Conservation (phyloP, 2,113 vertebrate genomes). For the Paramormyrops kingsleyae region DNA sequence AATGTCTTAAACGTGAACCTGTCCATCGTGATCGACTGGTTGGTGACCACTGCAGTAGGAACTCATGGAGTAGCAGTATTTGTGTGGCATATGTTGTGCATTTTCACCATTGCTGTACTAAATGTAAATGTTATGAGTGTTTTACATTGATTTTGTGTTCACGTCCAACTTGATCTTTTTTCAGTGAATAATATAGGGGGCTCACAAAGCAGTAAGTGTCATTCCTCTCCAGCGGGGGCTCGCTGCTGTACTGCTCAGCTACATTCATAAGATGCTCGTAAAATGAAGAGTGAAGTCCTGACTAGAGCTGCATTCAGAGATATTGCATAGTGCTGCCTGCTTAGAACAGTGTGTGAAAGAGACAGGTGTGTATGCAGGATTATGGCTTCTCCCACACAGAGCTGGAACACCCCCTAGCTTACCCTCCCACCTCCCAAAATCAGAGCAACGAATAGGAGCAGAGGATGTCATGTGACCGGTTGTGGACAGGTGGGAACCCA, state of each 20-base stretch:
- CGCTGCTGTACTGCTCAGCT: too few species aligned
- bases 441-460: not conserved
- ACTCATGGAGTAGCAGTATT: not conserved
- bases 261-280: not conserved
- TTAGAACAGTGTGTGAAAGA: not conserved
- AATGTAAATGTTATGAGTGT: not conserved
- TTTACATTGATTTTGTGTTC: not conserved
- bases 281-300: not conserved
- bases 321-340: not conserved
- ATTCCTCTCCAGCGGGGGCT: not conserved
- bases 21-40: not conserved
- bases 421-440: not conserved
- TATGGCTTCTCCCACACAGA: slow-evolving; percentile 7
- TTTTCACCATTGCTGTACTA: not conserved
- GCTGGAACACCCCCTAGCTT: slow-evolving; percentile 4
- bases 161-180: not conserved
- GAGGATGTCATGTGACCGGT: not conserved
- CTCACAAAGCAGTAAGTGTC: not conserved
- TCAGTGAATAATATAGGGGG: not conserved
- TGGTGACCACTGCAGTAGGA: not conserved
- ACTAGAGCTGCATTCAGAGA: not conserved
- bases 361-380: slow-evolving; percentile 12
- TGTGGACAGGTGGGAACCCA: slow-evolving; percentile 12
- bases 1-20: not conserved
- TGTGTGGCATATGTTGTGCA: not conserved